phyloP scores from a whole-genome alignment of 2,888 invertebrate species.

The Halictus quadricinctus region DNA sequence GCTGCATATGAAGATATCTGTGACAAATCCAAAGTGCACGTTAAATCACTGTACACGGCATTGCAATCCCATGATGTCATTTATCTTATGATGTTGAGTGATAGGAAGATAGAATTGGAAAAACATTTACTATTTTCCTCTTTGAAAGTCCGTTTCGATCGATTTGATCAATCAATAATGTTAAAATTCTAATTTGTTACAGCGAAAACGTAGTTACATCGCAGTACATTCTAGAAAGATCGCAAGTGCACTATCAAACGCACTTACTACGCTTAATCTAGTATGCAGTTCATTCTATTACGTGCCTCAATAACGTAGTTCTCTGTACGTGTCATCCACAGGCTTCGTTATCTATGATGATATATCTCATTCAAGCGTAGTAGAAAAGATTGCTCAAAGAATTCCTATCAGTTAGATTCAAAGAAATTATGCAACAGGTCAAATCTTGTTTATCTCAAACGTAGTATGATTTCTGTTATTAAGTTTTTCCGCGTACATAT shows the following conservation, averaged over 20 bases:
- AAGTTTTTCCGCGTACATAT: no score
- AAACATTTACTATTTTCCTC: not conserved
- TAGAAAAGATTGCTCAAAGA: not conserved
- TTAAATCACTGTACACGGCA: constrained; percentile 41
- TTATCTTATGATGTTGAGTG: constrained; percentile 6
- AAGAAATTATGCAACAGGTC: constrained; percentile 10
- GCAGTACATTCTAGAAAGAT: not conserved
- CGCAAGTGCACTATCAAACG: not conserved
- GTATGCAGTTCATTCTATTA: constrained; percentile 3
- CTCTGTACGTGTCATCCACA: not conserved
- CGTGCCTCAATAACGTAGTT: not conserved
- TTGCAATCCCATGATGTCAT: constrained; percentile 44
- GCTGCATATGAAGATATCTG: not conserved
- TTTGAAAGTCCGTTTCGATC: not conserved
- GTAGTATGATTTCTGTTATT: not conserved
- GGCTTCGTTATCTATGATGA: not conserved
- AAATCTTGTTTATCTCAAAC: not conserved
- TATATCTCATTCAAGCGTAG: not conserved
- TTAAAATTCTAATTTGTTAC: not conserved
- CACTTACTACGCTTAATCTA: not conserved
- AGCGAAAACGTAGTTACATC: not conserved
- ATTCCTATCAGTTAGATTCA: constrained; percentile 17
- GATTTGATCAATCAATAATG: not conserved
- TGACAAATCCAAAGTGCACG: constrained; percentile 5
- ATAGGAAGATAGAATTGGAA: not conserved